Conservation (phyloP, 1,140 invertebrate genomes). For the Cardiocondyla obscurior region DNA sequence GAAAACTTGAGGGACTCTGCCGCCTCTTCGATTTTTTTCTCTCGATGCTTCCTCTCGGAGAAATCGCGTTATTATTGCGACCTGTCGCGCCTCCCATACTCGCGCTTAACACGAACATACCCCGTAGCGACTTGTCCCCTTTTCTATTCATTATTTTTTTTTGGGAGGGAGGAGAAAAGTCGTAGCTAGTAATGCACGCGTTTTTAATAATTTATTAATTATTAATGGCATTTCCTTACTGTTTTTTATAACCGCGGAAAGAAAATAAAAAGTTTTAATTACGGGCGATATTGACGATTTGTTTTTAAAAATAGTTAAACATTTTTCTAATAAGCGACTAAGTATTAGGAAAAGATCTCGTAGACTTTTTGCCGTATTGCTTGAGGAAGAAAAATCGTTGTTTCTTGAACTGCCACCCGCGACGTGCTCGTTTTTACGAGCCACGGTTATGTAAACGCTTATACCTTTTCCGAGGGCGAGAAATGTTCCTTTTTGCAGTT, state of each 20-base stretch:
- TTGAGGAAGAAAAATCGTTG: background rate
- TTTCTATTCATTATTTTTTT: slow-evolving; percentile 30
- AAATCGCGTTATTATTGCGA: slow-evolving; percentile 46
- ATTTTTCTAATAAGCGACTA: background rate
- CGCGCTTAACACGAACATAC: slow-evolving; percentile 23
- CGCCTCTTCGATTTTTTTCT: slow-evolving; percentile 43
- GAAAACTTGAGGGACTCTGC: slow-evolving; percentile 62
- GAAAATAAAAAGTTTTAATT: too few relatives aligned
- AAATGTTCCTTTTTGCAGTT: slow-evolving; percentile 15
- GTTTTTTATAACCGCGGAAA: too few relatives aligned
- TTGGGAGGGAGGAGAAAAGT: background rate
- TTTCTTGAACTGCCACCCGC: slow-evolving; percentile 14
- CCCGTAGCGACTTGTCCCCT: slow-evolving; percentile 2
- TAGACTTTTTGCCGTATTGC: background rate
- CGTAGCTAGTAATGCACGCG: background rate
- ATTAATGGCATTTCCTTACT: too few relatives aligned
- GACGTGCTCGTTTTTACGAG: slow-evolving; percentile 17
- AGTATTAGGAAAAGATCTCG: background rate
- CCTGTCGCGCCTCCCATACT: background rate
- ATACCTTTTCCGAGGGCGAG: background rate
- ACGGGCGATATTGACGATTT: too few relatives aligned
- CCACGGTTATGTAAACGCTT: slow-evolving; percentile 21
- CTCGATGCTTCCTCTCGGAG: slow-evolving; percentile 12
- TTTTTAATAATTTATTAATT: background rate
- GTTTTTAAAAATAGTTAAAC: too few relatives aligned